phyloP scores from a whole-genome alignment of 2,113 vertebrate species.

The Neolamprologus falcicula region DNA sequence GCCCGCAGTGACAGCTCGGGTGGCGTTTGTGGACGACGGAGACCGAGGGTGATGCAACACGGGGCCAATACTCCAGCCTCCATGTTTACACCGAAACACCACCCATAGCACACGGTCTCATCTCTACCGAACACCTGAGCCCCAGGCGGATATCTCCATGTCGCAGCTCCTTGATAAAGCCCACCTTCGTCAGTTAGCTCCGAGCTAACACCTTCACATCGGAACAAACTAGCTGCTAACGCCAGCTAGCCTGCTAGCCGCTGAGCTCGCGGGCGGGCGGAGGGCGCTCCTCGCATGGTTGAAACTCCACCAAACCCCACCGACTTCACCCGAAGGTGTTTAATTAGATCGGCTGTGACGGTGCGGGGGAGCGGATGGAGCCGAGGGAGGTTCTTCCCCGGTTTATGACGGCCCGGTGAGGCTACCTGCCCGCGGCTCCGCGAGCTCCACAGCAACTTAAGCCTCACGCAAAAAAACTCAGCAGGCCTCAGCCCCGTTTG shows the following conservation, averaged over 20 bases:
- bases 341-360: accelerated
- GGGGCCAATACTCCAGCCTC: background rate
- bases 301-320: background rate
- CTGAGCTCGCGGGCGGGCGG: background rate
- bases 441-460: background rate
- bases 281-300: background rate
- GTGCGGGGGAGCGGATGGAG: accelerated
- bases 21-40: background rate
- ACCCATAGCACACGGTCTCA: background rate
- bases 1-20: background rate
- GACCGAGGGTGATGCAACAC: slow-evolving; percentile 39
- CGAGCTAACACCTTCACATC: background rate
- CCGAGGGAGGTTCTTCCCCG: background rate
- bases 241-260: background rate
- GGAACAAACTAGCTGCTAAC: background rate
- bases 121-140: background rate
- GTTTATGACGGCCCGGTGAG: background rate
- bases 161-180: background rate
- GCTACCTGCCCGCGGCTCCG: background rate
- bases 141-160: accelerated
- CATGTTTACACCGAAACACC: background rate
- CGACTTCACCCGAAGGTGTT: background rate
- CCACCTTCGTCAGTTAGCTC: background rate
- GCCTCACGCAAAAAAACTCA: background rate
- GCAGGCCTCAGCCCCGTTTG: background rate